A percentile compares a stretch with the other conserved stretches of the same genome.
Conservation (phyloP, 2,113 vertebrate species). For the Nerophis ophidion region DNA sequence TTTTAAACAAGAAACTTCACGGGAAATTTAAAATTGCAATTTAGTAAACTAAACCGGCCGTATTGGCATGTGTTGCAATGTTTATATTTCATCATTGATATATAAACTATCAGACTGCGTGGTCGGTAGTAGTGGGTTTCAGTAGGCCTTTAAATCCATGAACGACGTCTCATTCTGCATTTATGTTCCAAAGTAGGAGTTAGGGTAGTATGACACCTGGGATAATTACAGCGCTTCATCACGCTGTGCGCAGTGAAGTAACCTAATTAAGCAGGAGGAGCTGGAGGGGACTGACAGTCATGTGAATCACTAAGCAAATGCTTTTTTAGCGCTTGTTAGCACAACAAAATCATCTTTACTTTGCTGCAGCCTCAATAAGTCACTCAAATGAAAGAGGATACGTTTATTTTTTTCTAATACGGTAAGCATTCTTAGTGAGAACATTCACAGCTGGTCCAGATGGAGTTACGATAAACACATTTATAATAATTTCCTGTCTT, state of each 20-base stretch:
- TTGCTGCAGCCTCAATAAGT: not conserved
- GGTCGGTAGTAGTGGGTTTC: no score
- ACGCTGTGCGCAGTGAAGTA: slow-evolving; percentile 45
- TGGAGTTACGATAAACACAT: not conserved
- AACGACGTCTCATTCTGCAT: no score
- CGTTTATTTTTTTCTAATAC: not conserved
- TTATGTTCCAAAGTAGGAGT: slow-evolving; percentile 34
- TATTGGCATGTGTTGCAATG: no score
- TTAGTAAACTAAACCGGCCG: no score
- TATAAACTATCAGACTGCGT: no score
- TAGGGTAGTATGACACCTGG: slow-evolving; percentile 51
- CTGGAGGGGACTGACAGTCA: slow-evolving; percentile 53
- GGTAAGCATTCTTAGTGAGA: not conserved
- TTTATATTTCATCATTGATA: no score
- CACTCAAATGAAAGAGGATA: not conserved
- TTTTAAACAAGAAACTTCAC: no score
- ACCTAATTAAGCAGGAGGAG: slow-evolving; percentile 62
- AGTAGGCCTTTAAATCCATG: no score
- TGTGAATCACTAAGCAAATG: slow-evolving; percentile 57
- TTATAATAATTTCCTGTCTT: not conserved
- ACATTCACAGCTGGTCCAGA: not conserved
- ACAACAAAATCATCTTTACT: slow-evolving; percentile 27
- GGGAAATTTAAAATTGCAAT: no score
- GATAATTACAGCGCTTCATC: slow-evolving; percentile 64
- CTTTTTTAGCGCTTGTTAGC: slow-evolving; percentile 58